Evolutionary conservation across 1,140 invertebrate species (phyloP).

Genomic region (Plodia interpunctella): DNA sequence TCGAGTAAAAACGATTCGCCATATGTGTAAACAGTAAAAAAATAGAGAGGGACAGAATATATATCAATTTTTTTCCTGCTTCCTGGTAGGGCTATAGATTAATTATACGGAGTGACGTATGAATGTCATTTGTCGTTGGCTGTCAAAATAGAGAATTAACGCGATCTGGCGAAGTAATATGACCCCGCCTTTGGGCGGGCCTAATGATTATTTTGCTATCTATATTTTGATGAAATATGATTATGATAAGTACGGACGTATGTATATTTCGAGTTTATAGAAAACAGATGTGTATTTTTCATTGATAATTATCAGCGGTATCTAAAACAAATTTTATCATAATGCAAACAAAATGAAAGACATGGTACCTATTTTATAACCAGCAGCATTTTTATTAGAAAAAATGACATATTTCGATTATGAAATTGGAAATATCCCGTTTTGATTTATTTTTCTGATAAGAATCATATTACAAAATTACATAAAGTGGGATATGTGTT

Average conservation of each 20-base stretch:
- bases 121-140: slow-evolving; percentile 46
- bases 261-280: too few species aligned
- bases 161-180: slow-evolving; percentile 30
- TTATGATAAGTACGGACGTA: neutral
- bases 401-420: too few species aligned
- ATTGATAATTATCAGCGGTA: too few species aligned
- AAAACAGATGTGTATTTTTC: too few species aligned
- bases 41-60: slow-evolving; percentile 17
- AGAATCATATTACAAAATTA: too few species aligned
- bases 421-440: too few species aligned
- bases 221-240: neutral
- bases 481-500: too few species aligned
- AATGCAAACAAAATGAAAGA: too few species aligned
- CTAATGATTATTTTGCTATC: neutral
- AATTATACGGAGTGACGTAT: slow-evolving; percentile 36
- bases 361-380: too few species aligned
- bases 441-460: too few species aligned
- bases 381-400: too few species aligned
- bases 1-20: slow-evolving; percentile 22
- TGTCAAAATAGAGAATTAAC: slow-evolving; percentile 58
- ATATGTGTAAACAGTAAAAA: slow-evolving; percentile 29
- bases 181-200: slow-evolving; percentile 39
- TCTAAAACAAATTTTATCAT: too few species aligned
- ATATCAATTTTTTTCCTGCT: slow-evolving; percentile 22
- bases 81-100: slow-evolving; percentile 40